These are phyloP conservation scores for Perognathus longimembris DNA, from an alignment of 2,113 vertebrate species.

Conservation along the genomic window DNA sequence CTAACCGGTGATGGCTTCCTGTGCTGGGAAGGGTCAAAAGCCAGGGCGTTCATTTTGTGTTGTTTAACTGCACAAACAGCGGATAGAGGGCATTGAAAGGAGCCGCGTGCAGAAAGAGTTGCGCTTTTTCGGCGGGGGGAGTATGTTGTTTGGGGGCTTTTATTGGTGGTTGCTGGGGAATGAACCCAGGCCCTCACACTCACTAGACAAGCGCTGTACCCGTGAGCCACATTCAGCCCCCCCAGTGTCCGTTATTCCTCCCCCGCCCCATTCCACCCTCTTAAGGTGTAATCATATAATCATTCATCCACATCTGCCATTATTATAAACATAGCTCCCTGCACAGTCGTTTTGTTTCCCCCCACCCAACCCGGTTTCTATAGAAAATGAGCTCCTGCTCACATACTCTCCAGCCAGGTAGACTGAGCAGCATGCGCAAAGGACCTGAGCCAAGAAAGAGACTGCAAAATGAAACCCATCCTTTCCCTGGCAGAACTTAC, in stretches of 20 bases:
- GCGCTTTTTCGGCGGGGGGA: not conserved
- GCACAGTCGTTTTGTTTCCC: not conserved
- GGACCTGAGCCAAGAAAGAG: not conserved
- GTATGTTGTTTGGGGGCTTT: not conserved
- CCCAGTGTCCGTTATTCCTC: not conserved
- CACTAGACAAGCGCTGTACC: not conserved
- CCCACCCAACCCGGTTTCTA: not conserved
- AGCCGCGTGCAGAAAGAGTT: not conserved
- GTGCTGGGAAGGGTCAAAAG: not conserved
- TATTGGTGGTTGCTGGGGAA: no score
- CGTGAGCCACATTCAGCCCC: not conserved
- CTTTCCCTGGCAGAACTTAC: not conserved
- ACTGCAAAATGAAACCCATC: not conserved
- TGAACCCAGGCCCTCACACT: not conserved
- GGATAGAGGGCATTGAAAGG: not conserved
- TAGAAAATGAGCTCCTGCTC: not conserved
- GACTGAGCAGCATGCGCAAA: not conserved
- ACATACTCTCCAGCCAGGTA: not conserved
- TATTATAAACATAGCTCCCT: no score
- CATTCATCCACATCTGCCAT: no score
- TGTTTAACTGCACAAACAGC: not conserved
- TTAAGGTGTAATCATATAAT: not conserved
- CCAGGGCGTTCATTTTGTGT: not conserved
- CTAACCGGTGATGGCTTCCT: no score
- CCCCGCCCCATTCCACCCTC: accelerated